A percentile compares a stretch with the other conserved stretches of the same genome.
phyloP scores from a whole-genome alignment of 2,888 invertebrate species.

The Cataglyphis livida region DNA sequence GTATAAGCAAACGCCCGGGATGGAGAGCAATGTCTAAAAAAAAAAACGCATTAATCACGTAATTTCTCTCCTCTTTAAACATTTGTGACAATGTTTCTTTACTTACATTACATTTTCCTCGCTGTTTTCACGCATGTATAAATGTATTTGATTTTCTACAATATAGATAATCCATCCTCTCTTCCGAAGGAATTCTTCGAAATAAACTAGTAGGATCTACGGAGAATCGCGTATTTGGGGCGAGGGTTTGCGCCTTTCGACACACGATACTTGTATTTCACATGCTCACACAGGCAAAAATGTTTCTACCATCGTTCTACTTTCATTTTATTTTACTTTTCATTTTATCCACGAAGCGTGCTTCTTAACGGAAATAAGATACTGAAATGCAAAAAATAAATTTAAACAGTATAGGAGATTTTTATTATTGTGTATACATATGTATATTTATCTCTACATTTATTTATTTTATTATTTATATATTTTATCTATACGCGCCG shows the following conservation, averaged over 20 bases:
- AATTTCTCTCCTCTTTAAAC: not conserved
- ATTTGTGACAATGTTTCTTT: not conserved
- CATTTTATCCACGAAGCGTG: not conserved
- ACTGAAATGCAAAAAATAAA: not conserved
- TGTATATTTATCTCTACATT: not conserved
- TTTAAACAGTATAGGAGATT: not conserved
- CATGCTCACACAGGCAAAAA: not conserved
- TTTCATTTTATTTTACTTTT: not conserved
- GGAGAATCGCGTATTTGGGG: constrained; percentile 10
- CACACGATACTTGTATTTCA: not conserved
- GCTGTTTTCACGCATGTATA: not conserved
- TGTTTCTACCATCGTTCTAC: not conserved
- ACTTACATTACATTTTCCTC: not conserved
- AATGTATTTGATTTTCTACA: not conserved
- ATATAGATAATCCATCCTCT: not conserved
- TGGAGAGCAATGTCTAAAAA: constrained; percentile 19
- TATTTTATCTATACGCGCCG: not conserved
- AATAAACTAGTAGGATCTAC: constrained; percentile 21
- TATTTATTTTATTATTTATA: not conserved
- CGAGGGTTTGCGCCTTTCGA: not conserved
- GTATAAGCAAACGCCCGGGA: constrained; percentile 18
- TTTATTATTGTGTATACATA: not conserved
- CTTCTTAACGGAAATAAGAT: not conserved
- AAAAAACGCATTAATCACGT: constrained; percentile 7
- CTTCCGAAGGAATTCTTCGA: not conserved